A percentile compares a stretch with the other conserved stretches of the same genome.
phyloP scores from a whole-genome alignment of 64 coral and sea anemone species.

The Montipora capricornis region DNA sequence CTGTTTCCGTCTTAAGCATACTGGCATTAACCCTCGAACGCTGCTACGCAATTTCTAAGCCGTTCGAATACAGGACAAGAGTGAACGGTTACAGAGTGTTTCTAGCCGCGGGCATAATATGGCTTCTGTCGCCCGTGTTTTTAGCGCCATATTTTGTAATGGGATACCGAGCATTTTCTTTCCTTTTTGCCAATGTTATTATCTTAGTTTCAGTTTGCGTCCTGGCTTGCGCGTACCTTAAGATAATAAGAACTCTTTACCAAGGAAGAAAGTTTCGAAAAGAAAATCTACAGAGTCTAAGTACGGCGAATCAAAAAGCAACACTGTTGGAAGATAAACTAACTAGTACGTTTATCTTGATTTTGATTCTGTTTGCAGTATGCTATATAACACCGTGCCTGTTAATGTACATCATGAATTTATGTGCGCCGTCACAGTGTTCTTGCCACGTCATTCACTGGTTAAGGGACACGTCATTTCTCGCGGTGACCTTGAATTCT shows the following conservation, averaged over 20 bases:
- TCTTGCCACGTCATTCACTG: conserved; percentile 90
- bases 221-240: conserved; percentile 60
- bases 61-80: conserved; percentile 64
- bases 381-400: conserved; percentile 81
- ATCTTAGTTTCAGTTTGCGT: conserved; percentile 57
- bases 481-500: conserved; percentile 83
- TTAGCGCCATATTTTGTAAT: conserved; percentile 55
- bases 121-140: conserved; percentile 60
- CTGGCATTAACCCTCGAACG: conserved; percentile 75
- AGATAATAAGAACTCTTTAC: conserved; percentile 62
- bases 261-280: conserved; percentile 30
- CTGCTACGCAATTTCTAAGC: conserved; percentile 77
- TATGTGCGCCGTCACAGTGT: conserved; percentile 68
- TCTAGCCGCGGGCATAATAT: conserved; percentile 36
- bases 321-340: conserved; percentile 61
- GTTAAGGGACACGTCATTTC: conserved; percentile 87
- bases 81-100: conserved; percentile 55
- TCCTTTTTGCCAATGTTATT: conserved; percentile 78
- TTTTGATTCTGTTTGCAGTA: conserved; percentile 76
- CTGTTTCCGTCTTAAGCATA: conserved; percentile 77
- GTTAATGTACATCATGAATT: conserved; percentile 96
- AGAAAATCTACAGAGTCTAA: conserved; percentile 21
- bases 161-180: conserved; percentile 70
- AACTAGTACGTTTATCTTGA: conserved; percentile 50
- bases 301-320: conserved; percentile 20